Evolutionary conservation across 2,113 vertebrate genomes (phyloP).

Genomic region (Alces alces): DNA sequence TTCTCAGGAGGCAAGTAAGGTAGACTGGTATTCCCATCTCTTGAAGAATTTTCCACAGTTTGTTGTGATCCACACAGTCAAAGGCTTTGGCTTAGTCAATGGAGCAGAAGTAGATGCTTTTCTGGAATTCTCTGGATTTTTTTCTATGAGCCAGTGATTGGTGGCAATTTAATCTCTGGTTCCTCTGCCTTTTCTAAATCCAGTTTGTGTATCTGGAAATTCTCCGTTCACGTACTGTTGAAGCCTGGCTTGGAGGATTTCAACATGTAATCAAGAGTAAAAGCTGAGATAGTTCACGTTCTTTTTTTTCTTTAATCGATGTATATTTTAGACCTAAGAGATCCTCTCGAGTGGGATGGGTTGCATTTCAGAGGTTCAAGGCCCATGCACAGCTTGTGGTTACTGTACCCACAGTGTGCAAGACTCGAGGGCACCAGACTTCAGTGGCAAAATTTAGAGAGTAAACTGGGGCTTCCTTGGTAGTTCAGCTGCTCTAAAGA

Average conservation of each 20-base stretch:
- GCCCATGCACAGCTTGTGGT: accelerated
- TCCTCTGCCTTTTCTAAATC: background rate
- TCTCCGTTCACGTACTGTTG: background rate
- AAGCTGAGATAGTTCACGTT: background rate
- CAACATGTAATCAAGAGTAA: background rate
- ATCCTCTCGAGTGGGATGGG: background rate
- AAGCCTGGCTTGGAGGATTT: background rate
- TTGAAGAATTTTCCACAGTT: background rate
- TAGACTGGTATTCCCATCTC: background rate
- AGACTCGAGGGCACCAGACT: accelerated
- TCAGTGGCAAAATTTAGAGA: accelerated
- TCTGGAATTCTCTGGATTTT: background rate
- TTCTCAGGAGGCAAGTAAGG: background rate
- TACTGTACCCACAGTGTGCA: accelerated
- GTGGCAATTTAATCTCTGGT: background rate
- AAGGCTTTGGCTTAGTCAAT: background rate
- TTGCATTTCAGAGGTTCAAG: accelerated
- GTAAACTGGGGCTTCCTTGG: background rate
- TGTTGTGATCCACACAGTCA: background rate
- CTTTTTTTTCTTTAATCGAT: background rate
- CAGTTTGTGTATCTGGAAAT: background rate
- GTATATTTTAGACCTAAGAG: background rate
- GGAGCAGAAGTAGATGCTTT: background rate
- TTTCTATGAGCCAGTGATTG: background rate
- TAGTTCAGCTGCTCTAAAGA: background rate